A percentile compares a stretch with the other conserved stretches of the same genome.
Conservation (phyloP, 2,113 vertebrate genomes). For the Campylomormyrus numenius region DNA sequence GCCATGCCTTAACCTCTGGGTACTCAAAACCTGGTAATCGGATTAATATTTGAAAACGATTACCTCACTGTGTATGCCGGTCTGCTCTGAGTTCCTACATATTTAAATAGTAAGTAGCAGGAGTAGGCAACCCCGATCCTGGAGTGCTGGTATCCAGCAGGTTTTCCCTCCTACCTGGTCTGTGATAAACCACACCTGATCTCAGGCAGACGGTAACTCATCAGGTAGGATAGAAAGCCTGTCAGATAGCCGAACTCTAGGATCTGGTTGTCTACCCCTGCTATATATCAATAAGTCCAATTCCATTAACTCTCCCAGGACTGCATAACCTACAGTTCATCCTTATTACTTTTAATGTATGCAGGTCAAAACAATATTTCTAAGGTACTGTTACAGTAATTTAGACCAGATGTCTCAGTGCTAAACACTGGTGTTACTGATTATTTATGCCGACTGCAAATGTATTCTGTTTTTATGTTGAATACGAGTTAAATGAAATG, state of each 20-base stretch:
- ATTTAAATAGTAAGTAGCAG: neutral
- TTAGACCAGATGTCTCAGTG: neutral
- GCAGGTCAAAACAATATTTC: neutral
- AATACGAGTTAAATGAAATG: constrained; percentile 11
- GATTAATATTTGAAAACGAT: neutral
- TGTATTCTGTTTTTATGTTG: constrained; percentile 5
- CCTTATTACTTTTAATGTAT: neutral
- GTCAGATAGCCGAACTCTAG: neutral
- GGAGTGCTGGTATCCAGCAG: neutral
- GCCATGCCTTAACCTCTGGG: neutral
- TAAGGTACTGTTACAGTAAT: neutral
- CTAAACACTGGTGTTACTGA: neutral
- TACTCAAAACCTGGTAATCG: neutral
- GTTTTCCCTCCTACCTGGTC: neutral
- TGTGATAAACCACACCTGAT: neutral
- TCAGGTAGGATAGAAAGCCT: neutral
- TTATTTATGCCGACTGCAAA: constrained; percentile 1
- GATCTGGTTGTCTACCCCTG: neutral
- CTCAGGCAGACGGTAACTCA: neutral
- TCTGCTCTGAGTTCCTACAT: neutral
- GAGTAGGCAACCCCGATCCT: neutral
- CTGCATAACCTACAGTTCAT: neutral
- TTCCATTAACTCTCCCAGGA: neutral
- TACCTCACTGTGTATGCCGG: neutral
- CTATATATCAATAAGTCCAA: neutral